Percentiles rank a stretch among this genome's conserved stretches.
Conservation (phyloP, 1,140 invertebrate species). For the Zelostemma sp. region DNA sequence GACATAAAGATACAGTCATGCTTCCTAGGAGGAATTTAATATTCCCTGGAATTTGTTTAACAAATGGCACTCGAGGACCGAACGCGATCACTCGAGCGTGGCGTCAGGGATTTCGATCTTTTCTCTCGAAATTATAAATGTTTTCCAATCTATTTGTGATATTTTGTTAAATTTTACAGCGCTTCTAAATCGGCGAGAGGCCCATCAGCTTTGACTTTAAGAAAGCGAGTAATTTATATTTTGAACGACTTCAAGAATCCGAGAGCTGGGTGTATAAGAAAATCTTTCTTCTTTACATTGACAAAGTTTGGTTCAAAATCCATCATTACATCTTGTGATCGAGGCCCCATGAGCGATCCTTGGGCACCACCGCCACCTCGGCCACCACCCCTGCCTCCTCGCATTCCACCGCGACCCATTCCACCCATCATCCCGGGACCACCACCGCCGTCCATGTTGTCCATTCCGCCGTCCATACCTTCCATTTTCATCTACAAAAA, state of each 20-base stretch:
- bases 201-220: too few species aligned
- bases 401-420: slow-evolving; percentile 49
- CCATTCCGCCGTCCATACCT: slow-evolving; percentile 61
- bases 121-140: too few species aligned
- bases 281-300: too few species aligned
- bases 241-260: too few species aligned
- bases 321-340: slow-evolving; percentile 67
- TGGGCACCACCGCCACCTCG: slow-evolving; percentile 51
- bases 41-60: slow-evolving; percentile 9
- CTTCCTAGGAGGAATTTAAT: slow-evolving; percentile 9
- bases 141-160: too few species aligned
- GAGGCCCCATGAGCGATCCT: slow-evolving; percentile 49
- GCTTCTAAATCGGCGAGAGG: too few species aligned
- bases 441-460: slow-evolving; percentile 35
- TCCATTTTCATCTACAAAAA: slow-evolving; percentile 64
- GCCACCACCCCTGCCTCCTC: slow-evolving; percentile 61
- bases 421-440: slow-evolving; percentile 30
- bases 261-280: too few species aligned
- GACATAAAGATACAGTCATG: slow-evolving; percentile 12
- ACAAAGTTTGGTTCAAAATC: too few species aligned
- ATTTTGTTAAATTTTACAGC: too few species aligned
- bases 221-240: too few species aligned
- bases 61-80: slow-evolving; percentile 24
- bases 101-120: slow-evolving; percentile 6
- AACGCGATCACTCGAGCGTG: slow-evolving; percentile 11